phyloP scores from a whole-genome alignment of 64 coral and sea anemone species.

The Catalaphyllia jardinei region DNA sequence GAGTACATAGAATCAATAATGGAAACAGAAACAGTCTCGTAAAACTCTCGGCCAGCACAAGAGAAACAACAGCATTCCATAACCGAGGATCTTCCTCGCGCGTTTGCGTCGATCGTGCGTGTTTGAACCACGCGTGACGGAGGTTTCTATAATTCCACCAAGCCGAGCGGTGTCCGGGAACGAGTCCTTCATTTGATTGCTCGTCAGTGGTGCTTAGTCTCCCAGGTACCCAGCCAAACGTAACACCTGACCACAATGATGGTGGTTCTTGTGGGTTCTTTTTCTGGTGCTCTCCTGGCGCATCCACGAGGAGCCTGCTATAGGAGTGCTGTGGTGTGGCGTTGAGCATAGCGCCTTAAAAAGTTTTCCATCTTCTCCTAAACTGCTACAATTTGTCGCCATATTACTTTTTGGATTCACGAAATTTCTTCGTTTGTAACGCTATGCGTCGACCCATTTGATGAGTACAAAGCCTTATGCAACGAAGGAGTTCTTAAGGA shows the following conservation, averaged over 20 bases:
- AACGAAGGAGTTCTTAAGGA: too few relatives aligned
- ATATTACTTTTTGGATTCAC: too few relatives aligned
- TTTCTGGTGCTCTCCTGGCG: not conserved
- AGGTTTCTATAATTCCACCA: not conserved
- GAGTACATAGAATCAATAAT: not conserved
- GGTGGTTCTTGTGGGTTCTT: not conserved
- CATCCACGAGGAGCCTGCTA: not conserved
- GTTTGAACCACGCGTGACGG: constrained; percentile 1
- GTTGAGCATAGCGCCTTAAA: not conserved
- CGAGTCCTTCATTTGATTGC: not conserved
- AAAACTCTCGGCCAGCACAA: not conserved
- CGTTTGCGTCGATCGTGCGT: not conserved
- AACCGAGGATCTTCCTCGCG: not conserved
- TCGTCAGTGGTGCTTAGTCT: not conserved
- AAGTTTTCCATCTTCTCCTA: too few relatives aligned
- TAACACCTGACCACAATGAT: not conserved
- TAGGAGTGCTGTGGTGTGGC: not conserved
- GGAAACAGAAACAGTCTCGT: not conserved
- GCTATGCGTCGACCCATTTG: too few relatives aligned
- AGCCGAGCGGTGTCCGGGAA: not conserved
- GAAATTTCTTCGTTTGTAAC: too few relatives aligned
- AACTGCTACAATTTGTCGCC: too few relatives aligned
- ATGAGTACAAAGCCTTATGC: too few relatives aligned
- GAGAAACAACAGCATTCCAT: not conserved
- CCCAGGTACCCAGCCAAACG: constrained; percentile 2